A percentile compares a stretch with the other conserved stretches of the same genome.
phyloP scores from a whole-genome alignment of 2,888 invertebrate genomes.

The Rhogogaster chlorosoma region DNA sequence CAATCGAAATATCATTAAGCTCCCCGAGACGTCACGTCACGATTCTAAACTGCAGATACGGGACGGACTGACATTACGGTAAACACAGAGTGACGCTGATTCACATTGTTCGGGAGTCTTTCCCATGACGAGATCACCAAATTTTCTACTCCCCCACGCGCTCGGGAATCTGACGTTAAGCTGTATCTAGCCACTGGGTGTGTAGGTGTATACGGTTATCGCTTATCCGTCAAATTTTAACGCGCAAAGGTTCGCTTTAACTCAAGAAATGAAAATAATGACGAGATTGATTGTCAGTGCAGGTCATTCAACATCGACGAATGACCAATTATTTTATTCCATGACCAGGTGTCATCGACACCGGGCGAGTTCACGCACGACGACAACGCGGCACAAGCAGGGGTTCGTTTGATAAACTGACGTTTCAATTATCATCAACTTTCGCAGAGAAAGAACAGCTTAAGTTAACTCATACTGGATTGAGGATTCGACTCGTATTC shows the following conservation, averaged over 20 bases:
- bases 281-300: too few species aligned
- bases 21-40: neutral
- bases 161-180: neutral
- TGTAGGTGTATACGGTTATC: too few species aligned
- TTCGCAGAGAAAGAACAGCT: neutral
- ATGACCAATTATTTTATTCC: neutral
- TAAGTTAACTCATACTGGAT: neutral
- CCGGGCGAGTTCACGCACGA: conserved; percentile 15
- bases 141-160: neutral
- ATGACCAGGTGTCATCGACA: conserved; percentile 28
- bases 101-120: conserved; percentile 29
- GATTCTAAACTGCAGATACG: neutral
- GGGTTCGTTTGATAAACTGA: conserved; percentile 18
- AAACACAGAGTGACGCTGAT: conserved; percentile 2
- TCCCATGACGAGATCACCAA: conserved; percentile 38
- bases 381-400: neutral
- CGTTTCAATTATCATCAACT: conserved; percentile 1
- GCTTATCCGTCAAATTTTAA: neutral
- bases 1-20: conserved; percentile 9
- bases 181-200: too few species aligned
- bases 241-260: neutral
- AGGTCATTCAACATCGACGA: neutral
- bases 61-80: neutral
- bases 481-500: neutral
- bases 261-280: neutral